These are phyloP conservation scores for Neria commutata DNA, from an alignment of 2,888 invertebrate species.

Conservation along the genomic window DNA sequence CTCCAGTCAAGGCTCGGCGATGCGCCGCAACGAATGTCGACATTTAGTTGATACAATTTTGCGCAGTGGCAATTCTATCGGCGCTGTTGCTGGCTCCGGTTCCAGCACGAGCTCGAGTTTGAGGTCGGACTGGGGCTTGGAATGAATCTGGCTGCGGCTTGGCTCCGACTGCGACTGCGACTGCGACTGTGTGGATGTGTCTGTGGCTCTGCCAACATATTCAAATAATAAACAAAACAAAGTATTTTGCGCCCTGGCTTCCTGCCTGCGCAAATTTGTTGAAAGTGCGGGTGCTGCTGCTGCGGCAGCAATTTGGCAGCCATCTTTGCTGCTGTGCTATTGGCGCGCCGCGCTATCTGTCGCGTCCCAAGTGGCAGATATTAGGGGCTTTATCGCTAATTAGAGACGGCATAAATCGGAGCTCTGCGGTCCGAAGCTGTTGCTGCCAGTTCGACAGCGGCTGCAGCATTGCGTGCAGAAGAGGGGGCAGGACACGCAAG, in stretches of 20 bases:
- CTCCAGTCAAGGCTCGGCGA: neutral
- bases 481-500: no score
- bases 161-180: no score
- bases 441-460: neutral
- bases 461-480: neutral
- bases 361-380: conserved; percentile 51
- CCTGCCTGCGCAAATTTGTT: conserved; percentile 20
- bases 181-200: no score
- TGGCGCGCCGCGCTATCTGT: no score
- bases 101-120: no score
- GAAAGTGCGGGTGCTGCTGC: conserved; percentile 7
- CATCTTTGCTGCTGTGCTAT: neutral
- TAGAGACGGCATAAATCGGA: conserved; percentile 53
- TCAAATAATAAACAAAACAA: conserved; percentile 19
- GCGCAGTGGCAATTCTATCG: conserved; percentile 9
- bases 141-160: no score
- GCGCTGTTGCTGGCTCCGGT: no score
- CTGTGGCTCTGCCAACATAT: conserved; percentile 8
- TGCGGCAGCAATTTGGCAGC: neutral
- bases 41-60: conserved; percentile 5
- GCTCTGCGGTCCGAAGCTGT: conserved; percentile 41
- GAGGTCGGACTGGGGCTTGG: no score
- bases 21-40: neutral
- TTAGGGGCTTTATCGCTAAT: conserved; percentile 53
- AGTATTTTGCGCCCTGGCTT: neutral